Evolutionary conservation across 1,140 invertebrate genomes (phyloP).

Genomic region (Pteromalus puparum): DNA sequence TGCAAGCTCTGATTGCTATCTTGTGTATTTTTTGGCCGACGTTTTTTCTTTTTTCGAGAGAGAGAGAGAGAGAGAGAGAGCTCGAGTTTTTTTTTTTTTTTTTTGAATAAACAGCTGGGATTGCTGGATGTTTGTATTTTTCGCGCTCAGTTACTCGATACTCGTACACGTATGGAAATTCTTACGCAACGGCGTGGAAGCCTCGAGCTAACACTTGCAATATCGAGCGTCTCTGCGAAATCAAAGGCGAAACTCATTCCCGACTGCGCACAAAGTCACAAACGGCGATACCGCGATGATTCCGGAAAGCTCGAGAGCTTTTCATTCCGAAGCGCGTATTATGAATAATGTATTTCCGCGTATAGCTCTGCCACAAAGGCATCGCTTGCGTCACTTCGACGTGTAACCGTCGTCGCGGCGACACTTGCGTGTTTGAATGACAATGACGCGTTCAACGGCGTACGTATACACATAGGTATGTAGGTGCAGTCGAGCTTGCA

Average conservation of each 20-base stretch:
- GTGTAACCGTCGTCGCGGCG: not conserved
- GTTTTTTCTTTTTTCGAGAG: not conserved
- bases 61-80: no score
- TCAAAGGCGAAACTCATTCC: constrained; percentile 21
- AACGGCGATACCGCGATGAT: not conserved
- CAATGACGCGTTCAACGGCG: not conserved
- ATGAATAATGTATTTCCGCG: constrained; percentile 44
- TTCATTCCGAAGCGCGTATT: constrained; percentile 20
- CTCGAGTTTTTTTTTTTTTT: no score
- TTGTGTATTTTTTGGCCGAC: not conserved
- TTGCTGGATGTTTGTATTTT: not conserved
- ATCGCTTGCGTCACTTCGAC: not conserved
- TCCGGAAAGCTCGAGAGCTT: constrained; percentile 19
- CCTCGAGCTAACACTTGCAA: not conserved
- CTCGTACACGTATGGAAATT: no score
- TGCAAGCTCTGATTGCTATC: constrained; percentile 5
- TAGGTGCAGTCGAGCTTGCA: not conserved
- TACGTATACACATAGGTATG: not conserved
- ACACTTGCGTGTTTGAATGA: constrained; percentile 19
- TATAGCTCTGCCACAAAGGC: no score
- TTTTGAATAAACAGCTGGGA: not conserved
- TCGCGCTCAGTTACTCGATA: not conserved
- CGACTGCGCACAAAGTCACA: not conserved
- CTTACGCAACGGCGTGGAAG: not conserved
- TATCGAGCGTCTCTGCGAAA: not conserved